These are phyloP conservation scores for Peucedramus taeniatus DNA, from an alignment of 2,113 vertebrate species.

Conservation along the genomic window DNA sequence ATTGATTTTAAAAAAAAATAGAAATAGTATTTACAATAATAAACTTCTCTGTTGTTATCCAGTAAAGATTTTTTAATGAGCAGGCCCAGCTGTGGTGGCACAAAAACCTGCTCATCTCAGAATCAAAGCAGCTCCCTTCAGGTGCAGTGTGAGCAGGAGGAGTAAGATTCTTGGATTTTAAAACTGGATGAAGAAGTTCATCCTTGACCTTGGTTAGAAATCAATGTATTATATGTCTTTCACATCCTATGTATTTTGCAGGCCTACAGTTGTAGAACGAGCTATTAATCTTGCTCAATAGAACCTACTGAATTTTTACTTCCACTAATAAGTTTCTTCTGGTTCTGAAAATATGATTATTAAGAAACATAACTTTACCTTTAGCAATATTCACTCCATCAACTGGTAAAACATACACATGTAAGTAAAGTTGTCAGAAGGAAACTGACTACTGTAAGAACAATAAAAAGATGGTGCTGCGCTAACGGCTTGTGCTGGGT, in stretches of 20 bases:
- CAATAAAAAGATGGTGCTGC: not conserved
- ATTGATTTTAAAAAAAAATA: accelerated
- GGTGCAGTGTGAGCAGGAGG: not conserved
- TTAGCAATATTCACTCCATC: not conserved
- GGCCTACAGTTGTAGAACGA: not conserved
- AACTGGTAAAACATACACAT: not conserved
- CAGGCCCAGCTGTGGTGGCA: not conserved
- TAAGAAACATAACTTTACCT: not conserved
- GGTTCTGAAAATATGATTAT: not conserved
- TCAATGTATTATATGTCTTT: not conserved
- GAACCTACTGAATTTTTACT: not conserved
- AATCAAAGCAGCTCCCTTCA: not conserved
- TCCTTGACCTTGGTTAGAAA: not conserved
- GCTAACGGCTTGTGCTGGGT: not conserved
- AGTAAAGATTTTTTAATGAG: not conserved
- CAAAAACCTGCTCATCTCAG: not conserved
- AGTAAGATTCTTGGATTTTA: not conserved
- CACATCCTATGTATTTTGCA: not conserved
- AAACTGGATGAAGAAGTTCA: not conserved
- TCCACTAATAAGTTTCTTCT: not conserved
- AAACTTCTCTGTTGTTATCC: not conserved
- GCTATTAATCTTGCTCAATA: not conserved
- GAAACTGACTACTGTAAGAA: not conserved
- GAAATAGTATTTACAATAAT: not conserved
- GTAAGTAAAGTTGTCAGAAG: not conserved